Percentiles rank a stretch among this genome's conserved stretches.
These are phyloP conservation scores for Bufotes viridis DNA, from an alignment of 2,797 vertebrate species.

Conservation along the genomic window DNA sequence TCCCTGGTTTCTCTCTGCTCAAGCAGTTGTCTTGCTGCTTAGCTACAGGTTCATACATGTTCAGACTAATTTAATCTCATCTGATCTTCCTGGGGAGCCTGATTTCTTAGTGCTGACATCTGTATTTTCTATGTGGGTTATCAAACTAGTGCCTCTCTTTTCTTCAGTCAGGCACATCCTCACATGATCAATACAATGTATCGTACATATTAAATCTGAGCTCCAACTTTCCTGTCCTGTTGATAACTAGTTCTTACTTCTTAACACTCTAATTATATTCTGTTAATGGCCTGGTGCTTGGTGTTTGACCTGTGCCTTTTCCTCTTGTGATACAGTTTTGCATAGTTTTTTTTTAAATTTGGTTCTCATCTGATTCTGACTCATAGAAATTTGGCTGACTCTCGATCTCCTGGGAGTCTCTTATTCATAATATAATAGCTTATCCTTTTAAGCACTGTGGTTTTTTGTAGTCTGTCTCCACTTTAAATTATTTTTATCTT, in stretches of 20 bases:
- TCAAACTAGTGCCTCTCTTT: background rate
- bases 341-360: background rate
- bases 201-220: background rate
- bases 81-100: constrained; percentile 1
- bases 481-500: background rate
- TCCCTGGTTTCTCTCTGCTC: background rate
- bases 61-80: background rate
- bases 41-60: constrained; percentile 3
- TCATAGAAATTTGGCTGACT: background rate
- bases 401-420: background rate
- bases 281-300: background rate
- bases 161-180: background rate
- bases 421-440: background rate
- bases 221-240: background rate
- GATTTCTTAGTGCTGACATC: background rate
- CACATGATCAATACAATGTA: background rate
- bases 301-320: background rate
- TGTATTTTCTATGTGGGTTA: background rate
- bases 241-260: background rate
- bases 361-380: background rate
- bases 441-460: background rate
- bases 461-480: background rate
- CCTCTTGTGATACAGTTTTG: background rate
- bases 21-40: constrained; percentile 6
- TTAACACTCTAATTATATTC: background rate